Evolutionary conservation across 37 sponge, comb jelly and placozoan species (phyloP), one percentile per base, ranked within the genome.

Genomic region (Eunapius fragilis): DNA sequence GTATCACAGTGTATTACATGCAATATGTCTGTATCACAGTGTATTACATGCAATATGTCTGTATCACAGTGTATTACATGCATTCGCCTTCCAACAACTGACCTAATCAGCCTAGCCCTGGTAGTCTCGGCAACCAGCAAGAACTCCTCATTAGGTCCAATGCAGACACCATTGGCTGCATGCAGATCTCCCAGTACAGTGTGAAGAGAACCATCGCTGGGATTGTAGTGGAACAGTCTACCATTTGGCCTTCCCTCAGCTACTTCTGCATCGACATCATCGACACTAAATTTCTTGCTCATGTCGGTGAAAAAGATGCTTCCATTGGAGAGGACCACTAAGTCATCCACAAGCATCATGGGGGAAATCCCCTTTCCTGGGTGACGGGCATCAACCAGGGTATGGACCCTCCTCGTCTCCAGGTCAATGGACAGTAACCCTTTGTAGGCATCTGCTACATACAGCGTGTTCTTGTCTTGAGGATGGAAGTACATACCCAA

Each of bases 81-180:
- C n/a, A n/a, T 45, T 45, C 47, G 4, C 7, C 7, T 45, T n/a
- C n/a, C n/a, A 45, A 45, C 4, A 45, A 9, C 58, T 69, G 50
- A 96, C 96, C 89, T 90, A 19, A 87, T 69, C 4, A 97, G 84
- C n/a, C 95, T 80, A 23, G 89, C 92, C 76, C 87, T 84, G 2
- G 86, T 80, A 31, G 87, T 84, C 75, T 97, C 97, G 35, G 84
- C 86, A n/a, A 97, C 27, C 33, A 94, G 68, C 30, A 94, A 78
- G 31, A 78, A 89, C 25, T 74, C 69, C 49, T 79, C 90, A 78
- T 94, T 91, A 22, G 67, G 68, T 32, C 83, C 76, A 13, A 88
- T 73, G 49, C 78, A 86, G 25, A 97, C 35, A 0, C 97, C 97
- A 78, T 97, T 97, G 33, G 97, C 89, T 50, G 92, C 88, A 76